Percentiles rank a stretch among this genome's conserved stretches.
phyloP scores from a whole-genome alignment of 1,140 invertebrate genomes.

The Brachionus sp. region DNA sequence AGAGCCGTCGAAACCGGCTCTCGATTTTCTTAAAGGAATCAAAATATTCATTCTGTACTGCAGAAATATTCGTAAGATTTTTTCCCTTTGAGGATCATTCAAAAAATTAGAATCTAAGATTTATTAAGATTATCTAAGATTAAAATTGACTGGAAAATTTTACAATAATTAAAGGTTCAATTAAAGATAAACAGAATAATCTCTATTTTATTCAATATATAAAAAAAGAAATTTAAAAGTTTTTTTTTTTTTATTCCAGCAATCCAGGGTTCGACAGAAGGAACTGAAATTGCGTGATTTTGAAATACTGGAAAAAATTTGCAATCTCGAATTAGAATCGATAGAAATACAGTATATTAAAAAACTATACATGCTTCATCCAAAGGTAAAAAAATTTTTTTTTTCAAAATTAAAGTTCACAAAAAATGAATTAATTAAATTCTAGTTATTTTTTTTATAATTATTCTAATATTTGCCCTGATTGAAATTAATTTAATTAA shows the following conservation, averaged over 20 bases:
- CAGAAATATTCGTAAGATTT: too few relatives aligned
- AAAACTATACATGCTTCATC: slow-evolving; percentile 46
- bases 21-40: too few relatives aligned
- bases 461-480: too few relatives aligned
- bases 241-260: not conserved
- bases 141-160: too few relatives aligned
- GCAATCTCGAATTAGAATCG: slow-evolving; percentile 20
- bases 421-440: too few relatives aligned
- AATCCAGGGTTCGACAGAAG: not conserved
- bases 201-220: not conserved
- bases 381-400: not conserved
- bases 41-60: too few relatives aligned
- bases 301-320: slow-evolving; percentile 40
- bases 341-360: slow-evolving; percentile 41
- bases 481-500: too few relatives aligned
- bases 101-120: too few relatives aligned
- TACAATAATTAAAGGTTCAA: too few relatives aligned
- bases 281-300: slow-evolving; percentile 40
- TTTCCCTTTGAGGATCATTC: too few relatives aligned
- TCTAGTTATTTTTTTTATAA: not conserved
- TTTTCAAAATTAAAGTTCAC: not conserved
- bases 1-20: too few relatives aligned
- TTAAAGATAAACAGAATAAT: not conserved
- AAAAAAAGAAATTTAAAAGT: not conserved
- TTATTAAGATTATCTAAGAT: too few relatives aligned